Evolutionary conservation across 2,797 vertebrate genomes (phyloP), one percentile per base, ranked within the genome.

Genomic region (Sphenopsis melanotis): DNA sequence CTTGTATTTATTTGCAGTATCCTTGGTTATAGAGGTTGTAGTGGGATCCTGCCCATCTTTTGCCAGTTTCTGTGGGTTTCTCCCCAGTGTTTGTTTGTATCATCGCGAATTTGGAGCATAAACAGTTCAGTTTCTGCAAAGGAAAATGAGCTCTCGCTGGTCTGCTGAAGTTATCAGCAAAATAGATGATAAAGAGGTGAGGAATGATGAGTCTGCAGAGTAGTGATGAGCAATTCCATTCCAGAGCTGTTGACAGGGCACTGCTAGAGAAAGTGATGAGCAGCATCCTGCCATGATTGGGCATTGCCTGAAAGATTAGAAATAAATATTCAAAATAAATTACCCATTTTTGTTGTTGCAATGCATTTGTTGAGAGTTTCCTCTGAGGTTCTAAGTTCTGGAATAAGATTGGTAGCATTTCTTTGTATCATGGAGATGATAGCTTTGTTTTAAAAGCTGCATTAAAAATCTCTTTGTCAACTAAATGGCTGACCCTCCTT

Each of bases 191-290:
- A 66, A 83, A 55, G 70, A 71, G 79, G 37, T n/a, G 86, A 71
- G 63, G 56, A 74, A 30, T 71, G 70, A 39, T 4, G n/a, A 49
- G 56, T 44, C 70, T 87, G 71, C 41, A 52, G 2, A 32, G 27
- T 29, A 50, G 30, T 6, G 39, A 71, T 32, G 61, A 93, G 36
- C 21, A 50, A 5, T 53, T 91, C 36, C 39, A 15, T 75, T 63
- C 32, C 0, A 0, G 42, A 78, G 80, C 50, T 1, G 1, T 47
- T 78, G 46, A 24, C 42, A 65, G 36, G 84, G 30, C 20, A 1
- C 34, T 75, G 27, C 53, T 18, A 15, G 47, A 61, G 79, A 46
- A 52, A 44, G 34, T 18, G 34, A 75, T 11, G 13, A 74, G 27
- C 37, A 71, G 72, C 36, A 42, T 83, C 53, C 61, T 71, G 36